phyloP scores from a whole-genome alignment of 2,888 invertebrate genomes.

The Standfussiana lucernea region DNA sequence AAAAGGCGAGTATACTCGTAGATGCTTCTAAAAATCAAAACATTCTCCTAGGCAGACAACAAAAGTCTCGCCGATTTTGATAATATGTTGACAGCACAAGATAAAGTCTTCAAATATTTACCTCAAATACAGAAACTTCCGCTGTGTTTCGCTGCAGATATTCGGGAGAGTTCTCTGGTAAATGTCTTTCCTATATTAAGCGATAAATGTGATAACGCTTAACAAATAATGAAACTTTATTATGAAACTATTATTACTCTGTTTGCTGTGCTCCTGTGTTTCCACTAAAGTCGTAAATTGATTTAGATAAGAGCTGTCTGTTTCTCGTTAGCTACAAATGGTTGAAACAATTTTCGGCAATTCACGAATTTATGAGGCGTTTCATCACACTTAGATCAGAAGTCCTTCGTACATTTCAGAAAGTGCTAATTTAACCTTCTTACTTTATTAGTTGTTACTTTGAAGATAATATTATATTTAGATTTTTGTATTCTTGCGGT shows the following conservation, averaged over 20 bases:
- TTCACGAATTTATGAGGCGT: no score
- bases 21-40: not conserved
- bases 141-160: not conserved
- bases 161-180: constrained; percentile 25
- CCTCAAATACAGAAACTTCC: constrained; percentile 1
- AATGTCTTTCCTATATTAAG: constrained; percentile 3
- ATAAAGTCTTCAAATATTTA: constrained; percentile 18
- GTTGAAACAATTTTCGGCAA: not conserved
- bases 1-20: constrained; percentile 7
- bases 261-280: constrained; percentile 48
- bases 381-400: no score
- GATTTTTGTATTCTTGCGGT: not conserved
- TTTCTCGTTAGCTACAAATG: constrained; percentile 1
- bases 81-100: constrained; percentile 4
- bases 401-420: not conserved
- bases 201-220: not conserved
- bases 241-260: constrained; percentile 22
- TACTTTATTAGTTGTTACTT: not conserved
- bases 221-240: constrained; percentile 25
- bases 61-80: not conserved
- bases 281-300: constrained; percentile 30
- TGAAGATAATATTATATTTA: not conserved
- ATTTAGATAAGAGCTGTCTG: constrained; percentile 34
- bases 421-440: not conserved
- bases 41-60: constrained; percentile 6